Evolutionary conservation across 1,140 invertebrate genomes (phyloP), one percentile per base, ranked within the genome.

Genomic region (Brachystomella parvula): DNA sequence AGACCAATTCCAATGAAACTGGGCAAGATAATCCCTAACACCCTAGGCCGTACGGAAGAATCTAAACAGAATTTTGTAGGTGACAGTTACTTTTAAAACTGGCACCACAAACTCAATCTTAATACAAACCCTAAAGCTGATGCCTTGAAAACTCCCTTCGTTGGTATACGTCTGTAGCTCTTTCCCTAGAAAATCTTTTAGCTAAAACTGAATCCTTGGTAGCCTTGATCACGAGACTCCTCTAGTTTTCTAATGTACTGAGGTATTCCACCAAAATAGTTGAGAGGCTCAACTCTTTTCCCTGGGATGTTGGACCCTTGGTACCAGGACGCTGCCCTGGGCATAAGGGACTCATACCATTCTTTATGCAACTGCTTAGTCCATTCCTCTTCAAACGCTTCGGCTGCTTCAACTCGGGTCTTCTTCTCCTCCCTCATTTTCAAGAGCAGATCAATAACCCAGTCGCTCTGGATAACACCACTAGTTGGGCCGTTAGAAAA

Each of bases 271-370:
- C 64, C 64, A 28, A 19, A 1, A 31, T 6, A 65, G 32, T 39
- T 59, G 2, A 65, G 57, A 6, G 64, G 56, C 32, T 65, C 64
- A 19, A 3, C 12, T 26, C 28, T 26, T 28, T 65, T 65, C n/a
- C 64, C 64, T 35, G 64, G 64, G 56, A 65, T 65, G 33, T 65
- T 65, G 6, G 57, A 1, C 9, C 64, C 64, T 21, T 65, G 56
- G 21, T 65, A 65, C 64, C 64, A 65, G 3, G 56, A 59, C 0
- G 39, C 57, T 9, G 29, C 30, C 3, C 9, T 15, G 6, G 35
- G 24, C 17, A 60, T 39, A 21, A 65, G 35, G 30, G 28, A 31
- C 1, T n/a, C n/a, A 60, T 60, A 30, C 64, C 64, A 65, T 26
- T 39, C 2, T 15, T 9, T 3, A 28, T 47, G 3, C 9, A 65